These are phyloP conservation scores for Gnathonemus longibarbis DNA, from an alignment of 2,113 vertebrate genomes.

Conservation along the genomic window DNA sequence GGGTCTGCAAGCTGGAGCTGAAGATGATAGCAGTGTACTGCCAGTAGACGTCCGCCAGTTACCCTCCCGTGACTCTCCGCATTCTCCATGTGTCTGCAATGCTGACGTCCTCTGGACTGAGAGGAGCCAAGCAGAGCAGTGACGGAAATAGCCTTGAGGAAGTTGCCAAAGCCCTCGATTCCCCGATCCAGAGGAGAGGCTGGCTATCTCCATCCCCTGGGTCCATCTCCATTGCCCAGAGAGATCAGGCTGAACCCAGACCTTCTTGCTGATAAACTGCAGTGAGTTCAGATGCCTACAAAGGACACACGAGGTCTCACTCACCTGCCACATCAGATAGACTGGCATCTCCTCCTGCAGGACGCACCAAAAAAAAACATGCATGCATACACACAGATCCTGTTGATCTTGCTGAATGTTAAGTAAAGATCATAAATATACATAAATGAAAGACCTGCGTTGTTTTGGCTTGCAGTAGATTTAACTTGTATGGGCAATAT, in stretches of 20 bases:
- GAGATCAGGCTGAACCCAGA: background rate
- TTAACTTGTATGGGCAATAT: background rate
- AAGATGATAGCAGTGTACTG: background rate
- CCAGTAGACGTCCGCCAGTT: background rate
- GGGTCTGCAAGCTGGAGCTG: background rate
- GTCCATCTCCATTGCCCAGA: background rate
- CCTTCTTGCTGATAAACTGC: background rate
- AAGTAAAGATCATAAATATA: background rate
- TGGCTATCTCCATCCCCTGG: slow-evolving; percentile 16
- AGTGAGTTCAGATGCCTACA: background rate
- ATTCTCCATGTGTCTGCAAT: background rate
- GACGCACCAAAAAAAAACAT: background rate
- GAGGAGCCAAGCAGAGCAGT: background rate
- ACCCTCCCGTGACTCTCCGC: background rate
- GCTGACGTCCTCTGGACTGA: background rate
- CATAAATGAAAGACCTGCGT: background rate
- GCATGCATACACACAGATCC: background rate
- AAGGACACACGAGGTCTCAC: background rate
- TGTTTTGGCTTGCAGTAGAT: background rate
- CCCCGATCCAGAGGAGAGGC: background rate
- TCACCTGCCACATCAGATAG: background rate
- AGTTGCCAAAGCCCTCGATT: background rate
- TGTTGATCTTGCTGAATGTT: background rate
- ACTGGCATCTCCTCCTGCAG: background rate
- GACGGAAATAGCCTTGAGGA: background rate